Percentiles rank a stretch among this genome's conserved stretches.
Evolutionary conservation across 2,113 vertebrate genomes (phyloP).

Genomic region (Antechinus stuartii): DNA sequence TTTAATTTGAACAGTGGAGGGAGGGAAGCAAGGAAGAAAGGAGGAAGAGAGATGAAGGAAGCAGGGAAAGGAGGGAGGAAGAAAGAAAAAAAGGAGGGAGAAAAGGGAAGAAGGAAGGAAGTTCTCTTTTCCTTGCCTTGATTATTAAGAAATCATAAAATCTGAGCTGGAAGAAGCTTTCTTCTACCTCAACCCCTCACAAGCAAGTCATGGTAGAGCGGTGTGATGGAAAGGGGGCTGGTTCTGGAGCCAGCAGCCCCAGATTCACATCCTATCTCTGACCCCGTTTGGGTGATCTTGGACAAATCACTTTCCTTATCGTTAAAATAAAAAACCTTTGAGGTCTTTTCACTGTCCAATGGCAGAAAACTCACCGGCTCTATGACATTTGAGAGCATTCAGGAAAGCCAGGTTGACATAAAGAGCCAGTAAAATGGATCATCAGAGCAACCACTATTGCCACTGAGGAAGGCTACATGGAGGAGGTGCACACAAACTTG

Average conservation of each 20-base stretch:
- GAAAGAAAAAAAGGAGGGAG: too few species aligned
- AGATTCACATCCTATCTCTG: background rate
- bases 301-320: background rate
- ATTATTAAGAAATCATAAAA: background rate
- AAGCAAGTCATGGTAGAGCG: too few species aligned
- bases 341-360: background rate
- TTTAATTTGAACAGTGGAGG: background rate
- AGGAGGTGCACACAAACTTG: background rate
- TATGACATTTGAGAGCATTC: background rate
- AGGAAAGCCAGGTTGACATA: background rate
- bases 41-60: background rate
- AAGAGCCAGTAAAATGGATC: background rate
- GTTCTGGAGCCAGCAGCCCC: background rate
- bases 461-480: background rate
- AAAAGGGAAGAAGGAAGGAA: background rate
- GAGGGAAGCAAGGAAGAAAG: background rate
- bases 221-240: background rate
- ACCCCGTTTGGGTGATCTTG: background rate
- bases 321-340: too few species aligned
- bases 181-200: background rate
- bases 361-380: background rate
- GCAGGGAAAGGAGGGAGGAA: background rate
- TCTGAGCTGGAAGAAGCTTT: background rate
- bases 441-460: background rate
- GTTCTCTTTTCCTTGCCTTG: background rate